phyloP scores from a whole-genome alignment of 2,888 invertebrate species.

The Oscheius sp. region DNA sequence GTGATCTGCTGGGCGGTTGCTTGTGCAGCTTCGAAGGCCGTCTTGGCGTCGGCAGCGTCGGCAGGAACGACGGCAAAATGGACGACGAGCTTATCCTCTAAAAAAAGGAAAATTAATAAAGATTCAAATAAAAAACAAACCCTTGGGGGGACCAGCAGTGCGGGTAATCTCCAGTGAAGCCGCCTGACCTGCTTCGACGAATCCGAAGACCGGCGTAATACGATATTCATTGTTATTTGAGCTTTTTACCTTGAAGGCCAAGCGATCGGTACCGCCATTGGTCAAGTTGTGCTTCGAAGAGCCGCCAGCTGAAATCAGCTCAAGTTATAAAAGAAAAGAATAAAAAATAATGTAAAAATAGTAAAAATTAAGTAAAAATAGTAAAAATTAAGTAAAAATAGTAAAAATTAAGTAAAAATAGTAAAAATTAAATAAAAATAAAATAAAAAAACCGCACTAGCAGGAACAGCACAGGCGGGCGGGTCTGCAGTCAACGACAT shows the following conservation, averaged over 20 bases:
- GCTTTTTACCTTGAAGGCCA: constrained; percentile 32
- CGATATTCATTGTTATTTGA: constrained; percentile 38
- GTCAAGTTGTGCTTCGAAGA: constrained; percentile 40
- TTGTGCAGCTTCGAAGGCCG: constrained; percentile 38
- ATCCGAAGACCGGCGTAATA: constrained; percentile 49
- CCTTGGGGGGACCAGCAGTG: constrained; percentile 30
- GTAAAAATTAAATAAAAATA: too few relatives aligned
- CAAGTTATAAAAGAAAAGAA: too few relatives aligned
- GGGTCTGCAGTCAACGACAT: too few relatives aligned
- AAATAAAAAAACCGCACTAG: too few relatives aligned
- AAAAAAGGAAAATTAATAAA: too few relatives aligned
- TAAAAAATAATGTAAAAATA: too few relatives aligned
- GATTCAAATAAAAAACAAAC: too few relatives aligned
- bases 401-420: too few relatives aligned
- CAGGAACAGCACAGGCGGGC: too few relatives aligned
- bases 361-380: too few relatives aligned
- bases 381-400: too few relatives aligned
- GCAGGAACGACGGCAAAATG: constrained; percentile 43
- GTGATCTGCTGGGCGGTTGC: constrained; percentile 33
- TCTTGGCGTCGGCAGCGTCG: constrained; percentile 42
- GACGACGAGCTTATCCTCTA: constrained; percentile 42
- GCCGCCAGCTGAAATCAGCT: constrained; percentile 41
- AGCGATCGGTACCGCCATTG: constrained; percentile 33
- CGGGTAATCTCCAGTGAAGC: constrained; percentile 42
- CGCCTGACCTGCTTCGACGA: constrained; percentile 42